Percentiles rank a stretch among this genome's conserved stretches.
phyloP scores from a whole-genome alignment of 2,113 vertebrate species.

The Eublepharis macularius region DNA sequence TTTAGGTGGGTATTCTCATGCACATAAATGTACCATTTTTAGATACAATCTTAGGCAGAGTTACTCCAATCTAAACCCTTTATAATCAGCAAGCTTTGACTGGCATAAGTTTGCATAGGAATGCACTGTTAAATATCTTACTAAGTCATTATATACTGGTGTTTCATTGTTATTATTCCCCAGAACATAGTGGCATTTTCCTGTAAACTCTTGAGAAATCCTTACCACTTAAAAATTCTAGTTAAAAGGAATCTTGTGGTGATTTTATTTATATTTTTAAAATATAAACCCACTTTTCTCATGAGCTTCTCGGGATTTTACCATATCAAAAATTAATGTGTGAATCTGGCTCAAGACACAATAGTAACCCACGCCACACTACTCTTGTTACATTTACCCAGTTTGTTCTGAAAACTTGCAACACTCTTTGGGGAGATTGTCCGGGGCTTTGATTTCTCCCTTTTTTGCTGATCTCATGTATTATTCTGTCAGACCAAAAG shows the following conservation, averaged over 20 bases:
- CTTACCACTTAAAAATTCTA: not conserved
- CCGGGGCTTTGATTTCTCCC: conserved; percentile 9
- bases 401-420: not conserved
- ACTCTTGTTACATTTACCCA: not conserved
- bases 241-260: no score
- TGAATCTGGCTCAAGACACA: not conserved
- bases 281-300: no score
- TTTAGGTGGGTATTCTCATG: not conserved
- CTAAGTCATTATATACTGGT: not conserved
- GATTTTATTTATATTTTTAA: no score
- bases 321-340: not conserved
- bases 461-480: not conserved
- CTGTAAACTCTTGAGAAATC: not conserved
- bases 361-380: not conserved
- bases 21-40: no score
- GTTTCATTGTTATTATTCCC: not conserved
- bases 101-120: no score
- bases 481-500: not conserved
- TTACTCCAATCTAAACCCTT: no score
- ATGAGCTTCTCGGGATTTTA: not conserved
- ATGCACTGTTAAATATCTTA: no score
- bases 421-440: not conserved
- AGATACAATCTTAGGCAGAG: no score
- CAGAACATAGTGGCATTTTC: not conserved
- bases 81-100: no score